These are phyloP conservation scores for Bursaphelenchus mucronatus DNA, from an alignment of 1,140 invertebrate species.

Conservation along the genomic window DNA sequence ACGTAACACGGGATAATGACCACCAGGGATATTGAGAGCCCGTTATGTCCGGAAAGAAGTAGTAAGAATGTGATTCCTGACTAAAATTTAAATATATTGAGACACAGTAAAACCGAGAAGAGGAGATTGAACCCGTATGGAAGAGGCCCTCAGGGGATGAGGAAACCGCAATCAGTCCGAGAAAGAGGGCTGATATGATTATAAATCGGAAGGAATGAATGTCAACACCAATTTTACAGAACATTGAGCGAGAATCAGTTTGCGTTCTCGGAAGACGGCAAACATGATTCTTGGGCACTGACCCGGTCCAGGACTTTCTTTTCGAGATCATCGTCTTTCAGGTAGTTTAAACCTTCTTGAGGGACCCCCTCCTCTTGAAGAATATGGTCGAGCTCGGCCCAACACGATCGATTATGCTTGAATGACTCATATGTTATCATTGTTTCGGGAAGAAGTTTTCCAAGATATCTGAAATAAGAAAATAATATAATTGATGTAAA, in stretches of 20 bases:
- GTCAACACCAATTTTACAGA: no score
- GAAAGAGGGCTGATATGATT: no score
- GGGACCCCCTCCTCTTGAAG: slow-evolving; percentile 41
- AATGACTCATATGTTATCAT: slow-evolving; percentile 39
- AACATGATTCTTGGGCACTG: neutral
- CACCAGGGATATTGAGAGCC: no score
- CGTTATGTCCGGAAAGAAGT: no score
- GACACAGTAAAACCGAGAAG: no score
- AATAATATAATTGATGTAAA: neutral
- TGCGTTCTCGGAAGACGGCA: neutral
- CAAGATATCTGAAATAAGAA: slow-evolving; percentile 29
- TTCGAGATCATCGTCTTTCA: slow-evolving; percentile 31
- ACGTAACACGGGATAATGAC: no score
- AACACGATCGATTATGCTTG: slow-evolving; percentile 35
- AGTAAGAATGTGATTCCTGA: no score
- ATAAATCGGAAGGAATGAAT: no score
- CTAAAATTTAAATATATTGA: no score
- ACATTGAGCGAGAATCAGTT: neutral
- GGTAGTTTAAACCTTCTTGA: slow-evolving; percentile 42
- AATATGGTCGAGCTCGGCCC: slow-evolving; percentile 39
- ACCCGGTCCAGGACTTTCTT: slow-evolving; percentile 34
- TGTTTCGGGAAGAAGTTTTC: slow-evolving; percentile 39
- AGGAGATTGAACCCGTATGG: no score
- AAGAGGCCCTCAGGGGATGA: no score
- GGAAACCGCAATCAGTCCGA: no score